These are phyloP conservation scores for Campoletis sonorensis DNA, from an alignment of 1,140 invertebrate genomes.

Conservation along the genomic window DNA sequence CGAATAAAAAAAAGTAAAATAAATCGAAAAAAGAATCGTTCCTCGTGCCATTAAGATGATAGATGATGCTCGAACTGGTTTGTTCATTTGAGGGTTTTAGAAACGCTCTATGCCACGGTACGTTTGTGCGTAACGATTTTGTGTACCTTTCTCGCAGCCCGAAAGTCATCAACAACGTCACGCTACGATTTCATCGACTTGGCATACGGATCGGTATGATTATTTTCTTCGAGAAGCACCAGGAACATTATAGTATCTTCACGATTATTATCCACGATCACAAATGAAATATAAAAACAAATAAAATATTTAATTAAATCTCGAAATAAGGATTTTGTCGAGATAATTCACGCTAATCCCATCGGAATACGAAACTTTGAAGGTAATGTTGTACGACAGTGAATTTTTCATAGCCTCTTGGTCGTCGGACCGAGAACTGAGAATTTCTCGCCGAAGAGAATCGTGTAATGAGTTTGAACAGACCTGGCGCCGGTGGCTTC, in stretches of 20 bases:
- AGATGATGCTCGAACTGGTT: slow-evolving; percentile 62
- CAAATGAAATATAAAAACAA: neutral
- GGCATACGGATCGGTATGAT: slow-evolving; percentile 5
- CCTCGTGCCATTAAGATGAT: slow-evolving; percentile 61
- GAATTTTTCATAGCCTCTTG: neutral
- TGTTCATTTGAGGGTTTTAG: slow-evolving; percentile 57
- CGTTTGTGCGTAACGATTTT: slow-evolving; percentile 43
- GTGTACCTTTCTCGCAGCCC: slow-evolving; percentile 39
- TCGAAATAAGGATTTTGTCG: slow-evolving; percentile 10
- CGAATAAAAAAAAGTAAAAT: neutral
- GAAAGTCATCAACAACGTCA: slow-evolving; percentile 41
- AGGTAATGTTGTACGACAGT: neutral
- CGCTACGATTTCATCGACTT: slow-evolving; percentile 15
- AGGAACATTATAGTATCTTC: neutral
- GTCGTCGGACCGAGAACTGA: slow-evolving; percentile 8
- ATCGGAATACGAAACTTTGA: neutral
- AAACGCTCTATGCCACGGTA: slow-evolving; percentile 43
- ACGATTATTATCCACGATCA: neutral
- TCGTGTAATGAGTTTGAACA: slow-evolving; percentile 72
- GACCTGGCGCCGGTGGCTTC: slow-evolving; percentile 69
- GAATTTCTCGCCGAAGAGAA: slow-evolving; percentile 65
- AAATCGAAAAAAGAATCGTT: slow-evolving; percentile 54
- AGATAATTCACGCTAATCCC: neutral
- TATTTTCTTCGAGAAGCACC: neutral
- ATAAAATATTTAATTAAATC: slow-evolving; percentile 18